Percentiles rank a stretch among this genome's conserved stretches.
Evolutionary conservation across 2,797 vertebrate genomes (phyloP).

Genomic region (Carduelis carduelis): DNA sequence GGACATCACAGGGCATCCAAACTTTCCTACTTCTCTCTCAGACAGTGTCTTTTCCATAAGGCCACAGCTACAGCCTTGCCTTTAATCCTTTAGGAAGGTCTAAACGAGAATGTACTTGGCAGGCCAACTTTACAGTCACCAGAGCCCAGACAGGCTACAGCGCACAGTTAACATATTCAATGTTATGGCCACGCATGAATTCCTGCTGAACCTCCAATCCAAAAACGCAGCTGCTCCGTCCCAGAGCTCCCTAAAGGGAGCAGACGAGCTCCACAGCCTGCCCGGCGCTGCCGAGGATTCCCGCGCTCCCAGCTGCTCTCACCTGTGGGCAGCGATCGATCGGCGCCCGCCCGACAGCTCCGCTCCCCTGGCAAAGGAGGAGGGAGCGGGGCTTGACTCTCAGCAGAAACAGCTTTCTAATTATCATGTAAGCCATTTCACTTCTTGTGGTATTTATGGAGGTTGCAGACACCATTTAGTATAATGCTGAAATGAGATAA

Average conservation of each 20-base stretch:
- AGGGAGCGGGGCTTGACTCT: neutral
- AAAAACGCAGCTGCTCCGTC: neutral
- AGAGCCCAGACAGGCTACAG: neutral
- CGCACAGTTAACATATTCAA: neutral
- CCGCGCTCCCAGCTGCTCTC: accelerated
- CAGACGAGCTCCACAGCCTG: neutral
- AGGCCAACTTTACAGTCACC: neutral
- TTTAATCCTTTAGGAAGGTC: neutral
- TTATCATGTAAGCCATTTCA: conserved; percentile 27
- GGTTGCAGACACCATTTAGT: conserved; percentile 26
- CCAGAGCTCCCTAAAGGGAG: neutral
- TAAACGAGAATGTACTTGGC: neutral
- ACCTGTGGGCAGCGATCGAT: neutral
- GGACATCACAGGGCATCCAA: neutral
- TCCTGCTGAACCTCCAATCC: neutral
- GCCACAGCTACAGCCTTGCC: neutral
- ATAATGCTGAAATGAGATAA: conserved; percentile 58
- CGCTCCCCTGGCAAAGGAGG: neutral
- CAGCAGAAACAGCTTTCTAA: conserved; percentile 43
- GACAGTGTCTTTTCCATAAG: neutral
- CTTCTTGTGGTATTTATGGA: conserved; percentile 62
- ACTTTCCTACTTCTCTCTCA: neutral
- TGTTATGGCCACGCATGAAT: neutral
- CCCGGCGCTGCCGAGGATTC: neutral
- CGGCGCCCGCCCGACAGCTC: neutral